Evolutionary conservation across 2,797 vertebrate species (phyloP), one percentile per base, ranked within the genome.

Genomic region (Mormyrus hasselquistii): DNA sequence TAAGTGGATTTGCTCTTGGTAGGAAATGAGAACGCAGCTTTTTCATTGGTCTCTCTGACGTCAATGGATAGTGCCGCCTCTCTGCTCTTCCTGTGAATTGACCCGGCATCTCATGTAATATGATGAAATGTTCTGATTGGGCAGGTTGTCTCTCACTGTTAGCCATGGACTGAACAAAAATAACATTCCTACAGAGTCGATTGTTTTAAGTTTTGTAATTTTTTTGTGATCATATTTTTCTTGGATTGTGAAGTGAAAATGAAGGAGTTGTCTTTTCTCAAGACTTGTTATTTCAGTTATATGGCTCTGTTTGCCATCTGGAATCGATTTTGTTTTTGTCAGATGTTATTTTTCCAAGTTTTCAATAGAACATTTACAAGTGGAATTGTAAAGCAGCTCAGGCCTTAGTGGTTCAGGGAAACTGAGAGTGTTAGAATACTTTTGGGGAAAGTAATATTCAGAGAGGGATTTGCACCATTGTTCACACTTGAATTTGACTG

Each of bases 291-390:
- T 88, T 88, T 84, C 53, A 25, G 55, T 87, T 55, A 53, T 52
- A 16, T 83, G 44, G 49, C 47, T 14, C 47, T 16, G 7, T 52
- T 89, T 76, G 19, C 59, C 83, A 89, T 49, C 82, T 89, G 53
- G 79, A 85, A 73, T 52, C 65, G 25, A 50, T 85, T 89, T 16
- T 14, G 82, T 62, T 86, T 89, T 50, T 50, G 88, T 89, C 52
- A 38, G 10, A 14, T 41, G 14, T 52, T 22, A 52, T 86, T 86
- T 47, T 9, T 22, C 34, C n/a, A 65, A 22, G 55, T 84, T 85
- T 83, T 59, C 57, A 52, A 84, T 34, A 22, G 47, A 50, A 49
- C 57, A 41, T 86, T 89, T 86, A 44, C 19, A 29, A 86, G 44
- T 22, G 82, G 12, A 34, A 86, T 50, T 89, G 25, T 85, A 38